Base-by-base conservation (phyloP, 2,888 invertebrate species). In the Zygothrica quintamaculata region DNA sequence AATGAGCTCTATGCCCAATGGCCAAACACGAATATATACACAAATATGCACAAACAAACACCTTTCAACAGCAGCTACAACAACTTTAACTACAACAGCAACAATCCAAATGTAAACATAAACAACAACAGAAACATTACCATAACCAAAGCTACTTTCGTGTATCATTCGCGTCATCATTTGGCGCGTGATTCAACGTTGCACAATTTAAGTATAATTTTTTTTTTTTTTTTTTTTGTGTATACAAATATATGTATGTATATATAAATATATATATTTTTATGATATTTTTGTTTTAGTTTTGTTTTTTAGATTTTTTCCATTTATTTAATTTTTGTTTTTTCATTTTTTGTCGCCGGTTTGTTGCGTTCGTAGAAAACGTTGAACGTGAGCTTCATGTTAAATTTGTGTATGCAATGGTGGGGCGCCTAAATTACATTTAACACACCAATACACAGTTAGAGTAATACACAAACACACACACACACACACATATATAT, bases 101-200 rank as follows among this genome's bases (percentile, higher is more conserved):
- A 12, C 39, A 18, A 48, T 46, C 48, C 59, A 22, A 56, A 69
- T 62, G 47, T 47, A 51, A 69, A 37, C 60, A 55, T 9, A 12
- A 36, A 25, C 40, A 53, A 26, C 36, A 29, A 31, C 57, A 42
- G 31, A 25, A 36, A 44, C 33, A 53, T 53, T 43, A 36, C 37
- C 57, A 67, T 58, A 73, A 73, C 58, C 42, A 26, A 47, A 66
- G 55, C 57, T 57, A 42, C 64, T 60, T 59, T 52, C 43, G 33
- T 44, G 42, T 36, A 58, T 70, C 33, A 48, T 51, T 26, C 42
- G 73, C 71, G 71, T 73, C 71, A 71, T 58, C 67, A 40, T 39
- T 37, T 50, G 56, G 70, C 67, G 67, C 84, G 74, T 80, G 85
- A 84, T 81, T 84, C 82, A 80, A 68, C 84, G 61, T 75, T 80